Evolutionary conservation across 35 echinoderm and acorn worm genomes (phyloP).

Genomic region (Lytechinus pictus): DNA sequence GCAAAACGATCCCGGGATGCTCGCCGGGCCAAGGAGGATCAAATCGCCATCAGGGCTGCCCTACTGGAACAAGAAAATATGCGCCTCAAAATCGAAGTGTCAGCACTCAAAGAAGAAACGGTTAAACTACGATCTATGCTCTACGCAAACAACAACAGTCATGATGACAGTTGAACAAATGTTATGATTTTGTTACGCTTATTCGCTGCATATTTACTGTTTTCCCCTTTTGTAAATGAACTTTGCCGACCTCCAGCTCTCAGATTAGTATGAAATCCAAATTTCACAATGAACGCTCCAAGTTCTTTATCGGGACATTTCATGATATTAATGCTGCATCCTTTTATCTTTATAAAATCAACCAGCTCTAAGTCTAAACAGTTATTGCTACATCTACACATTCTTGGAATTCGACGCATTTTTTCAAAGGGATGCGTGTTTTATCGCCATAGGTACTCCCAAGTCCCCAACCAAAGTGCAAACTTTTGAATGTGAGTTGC

Average conservation of each 20-base stretch:
- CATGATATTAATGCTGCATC: background rate
- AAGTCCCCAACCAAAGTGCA: background rate
- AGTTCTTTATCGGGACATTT: too few relatives aligned
- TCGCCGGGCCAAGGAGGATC: slow-evolving; percentile 89
- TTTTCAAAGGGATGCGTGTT: too few relatives aligned
- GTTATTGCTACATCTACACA: background rate
- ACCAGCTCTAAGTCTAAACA: background rate
- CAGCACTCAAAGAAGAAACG: slow-evolving; percentile 88
- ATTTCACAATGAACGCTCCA: too few relatives aligned
- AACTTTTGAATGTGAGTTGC: background rate
- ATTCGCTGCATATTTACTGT: background rate
- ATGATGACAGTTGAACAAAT: slow-evolving; percentile 31
- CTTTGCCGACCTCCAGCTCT: background rate
- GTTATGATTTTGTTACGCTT: background rate
- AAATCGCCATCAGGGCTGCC: slow-evolving; percentile 94
- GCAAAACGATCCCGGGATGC: slow-evolving; percentile 91
- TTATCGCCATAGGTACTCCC: too few relatives aligned
- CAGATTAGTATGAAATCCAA: too few relatives aligned
- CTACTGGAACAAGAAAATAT: slow-evolving; percentile 95
- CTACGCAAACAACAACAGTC: slow-evolving; percentile 60
- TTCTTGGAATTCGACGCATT: background rate
- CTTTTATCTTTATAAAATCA: background rate
- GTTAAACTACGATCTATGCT: slow-evolving; percentile 67
- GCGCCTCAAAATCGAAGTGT: slow-evolving; percentile 85
- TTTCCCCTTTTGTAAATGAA: background rate